These are phyloP conservation scores for Hiodon tergisus DNA, from an alignment of 2,113 vertebrate species.

Conservation along the genomic window DNA sequence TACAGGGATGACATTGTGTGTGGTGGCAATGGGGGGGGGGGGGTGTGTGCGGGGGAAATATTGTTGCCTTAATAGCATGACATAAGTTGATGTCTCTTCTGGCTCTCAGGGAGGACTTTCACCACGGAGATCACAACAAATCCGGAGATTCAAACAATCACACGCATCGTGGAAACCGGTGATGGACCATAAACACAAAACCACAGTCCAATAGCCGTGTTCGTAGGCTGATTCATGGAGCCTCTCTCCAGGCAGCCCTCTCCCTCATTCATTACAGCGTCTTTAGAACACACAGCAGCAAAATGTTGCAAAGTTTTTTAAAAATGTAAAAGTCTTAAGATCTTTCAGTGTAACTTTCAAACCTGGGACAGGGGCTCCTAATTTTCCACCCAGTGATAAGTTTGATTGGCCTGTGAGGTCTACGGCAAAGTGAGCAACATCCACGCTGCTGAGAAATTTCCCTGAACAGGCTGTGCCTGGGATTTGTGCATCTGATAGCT, in stretches of 20 bases:
- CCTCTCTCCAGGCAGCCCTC: no score
- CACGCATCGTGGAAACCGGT: slow-evolving; percentile 49
- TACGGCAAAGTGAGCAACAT: not conserved
- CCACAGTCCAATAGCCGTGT: not conserved
- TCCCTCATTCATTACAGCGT: no score
- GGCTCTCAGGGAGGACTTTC: slow-evolving; percentile 48
- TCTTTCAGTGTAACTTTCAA: no score
- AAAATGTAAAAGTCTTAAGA: no score
- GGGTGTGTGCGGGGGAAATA: not conserved
- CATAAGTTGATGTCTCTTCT: not conserved
- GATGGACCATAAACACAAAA: not conserved
- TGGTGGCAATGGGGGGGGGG: not conserved
- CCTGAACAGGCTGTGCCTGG: not conserved
- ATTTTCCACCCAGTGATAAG: slow-evolving; percentile 16
- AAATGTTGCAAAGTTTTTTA: no score
- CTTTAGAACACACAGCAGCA: no score
- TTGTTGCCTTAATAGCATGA: not conserved
- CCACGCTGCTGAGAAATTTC: not conserved
- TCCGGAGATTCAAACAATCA: slow-evolving; percentile 36
- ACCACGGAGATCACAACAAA: slow-evolving; percentile 34
- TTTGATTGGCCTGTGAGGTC: slow-evolving; percentile 36
- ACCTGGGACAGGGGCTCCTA: no score
- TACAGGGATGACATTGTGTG: not conserved
- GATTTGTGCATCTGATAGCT: not conserved
- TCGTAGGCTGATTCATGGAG: no score